Conservation (phyloP, 1,140 invertebrate species). For the Lycorma delicatula region DNA sequence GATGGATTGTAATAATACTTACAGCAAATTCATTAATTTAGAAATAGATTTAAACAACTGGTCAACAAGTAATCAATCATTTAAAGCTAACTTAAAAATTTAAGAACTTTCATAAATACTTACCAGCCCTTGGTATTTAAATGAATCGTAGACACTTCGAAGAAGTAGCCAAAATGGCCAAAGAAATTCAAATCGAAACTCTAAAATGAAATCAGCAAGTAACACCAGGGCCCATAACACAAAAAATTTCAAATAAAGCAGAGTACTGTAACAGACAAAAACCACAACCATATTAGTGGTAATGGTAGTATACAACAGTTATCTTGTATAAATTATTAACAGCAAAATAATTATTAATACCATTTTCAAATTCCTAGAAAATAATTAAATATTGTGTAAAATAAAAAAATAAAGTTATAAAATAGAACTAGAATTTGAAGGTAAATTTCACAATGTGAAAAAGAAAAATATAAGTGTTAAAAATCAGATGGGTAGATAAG, state of each 20-base stretch:
- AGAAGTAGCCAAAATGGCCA: slow-evolving; percentile 98
- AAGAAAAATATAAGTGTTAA: too few relatives aligned
- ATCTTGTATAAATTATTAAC: slow-evolving; percentile 6
- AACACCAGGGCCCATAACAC: slow-evolving; percentile 93
- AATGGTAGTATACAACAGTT: slow-evolving; percentile 1
- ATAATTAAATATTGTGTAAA: neutral
- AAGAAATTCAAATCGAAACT: slow-evolving; percentile 98
- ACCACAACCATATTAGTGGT: slow-evolving; percentile 16
- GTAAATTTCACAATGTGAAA: neutral
- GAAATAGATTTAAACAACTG: too few relatives aligned
- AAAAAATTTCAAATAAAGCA: slow-evolving; percentile 93
- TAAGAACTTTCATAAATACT: slow-evolving; percentile 43
- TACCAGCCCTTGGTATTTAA: slow-evolving; percentile 97
- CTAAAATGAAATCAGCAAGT: slow-evolving; percentile 92
- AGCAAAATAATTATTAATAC: too few relatives aligned
- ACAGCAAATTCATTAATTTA: too few relatives aligned
- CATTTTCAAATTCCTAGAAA: neutral
- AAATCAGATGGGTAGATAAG: too few relatives aligned
- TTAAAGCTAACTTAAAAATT: too few relatives aligned
- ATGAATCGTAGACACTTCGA: slow-evolving; percentile 94
- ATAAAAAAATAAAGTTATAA: slow-evolving; percentile 2
- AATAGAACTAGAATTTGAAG: neutral
- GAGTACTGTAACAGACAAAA: slow-evolving; percentile 64
- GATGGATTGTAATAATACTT: too few relatives aligned
- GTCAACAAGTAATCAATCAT: too few relatives aligned